phyloP scores from a whole-genome alignment of 1,140 invertebrate species.

The Mylabris phalerata region DNA sequence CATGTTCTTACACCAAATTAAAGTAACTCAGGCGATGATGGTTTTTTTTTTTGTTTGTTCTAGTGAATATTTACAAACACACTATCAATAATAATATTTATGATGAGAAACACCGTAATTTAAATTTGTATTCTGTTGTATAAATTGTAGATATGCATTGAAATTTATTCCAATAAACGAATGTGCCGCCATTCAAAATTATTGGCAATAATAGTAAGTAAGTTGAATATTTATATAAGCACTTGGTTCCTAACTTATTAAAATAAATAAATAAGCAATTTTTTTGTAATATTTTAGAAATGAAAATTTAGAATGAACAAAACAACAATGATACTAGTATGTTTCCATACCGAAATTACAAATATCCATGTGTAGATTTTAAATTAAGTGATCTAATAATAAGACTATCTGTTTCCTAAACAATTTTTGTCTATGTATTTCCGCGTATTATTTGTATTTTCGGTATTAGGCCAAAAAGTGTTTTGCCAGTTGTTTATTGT shows the following conservation, averaged over 20 bases:
- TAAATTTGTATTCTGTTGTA: conserved; percentile 31
- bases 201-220: conserved; percentile 33
- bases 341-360: conserved; percentile 18
- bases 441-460: conserved; percentile 14
- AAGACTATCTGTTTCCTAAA: conserved; percentile 12
- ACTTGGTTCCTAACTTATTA: conserved; percentile 43
- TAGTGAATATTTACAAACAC: conserved; percentile 7
- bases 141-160: conserved; percentile 40
- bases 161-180: conserved; percentile 32
- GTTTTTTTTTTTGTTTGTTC: conserved; percentile 1
- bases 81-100: conserved; percentile 9
- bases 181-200: conserved; percentile 23
- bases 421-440: conserved; percentile 11
- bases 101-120: conserved; percentile 2
- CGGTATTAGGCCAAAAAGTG: conserved; percentile 18
- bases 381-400: conserved; percentile 5
- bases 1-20: conserved; percentile 12
- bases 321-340: neutral
- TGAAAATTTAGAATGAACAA: conserved; percentile 1
- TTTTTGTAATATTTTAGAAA: conserved; percentile 28
- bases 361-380: conserved; percentile 16
- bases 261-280: conserved; percentile 22
- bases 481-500: conserved; percentile 21
- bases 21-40: conserved; percentile 12
- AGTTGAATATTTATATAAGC: conserved; percentile 40